Evolutionary conservation across 2,888 invertebrate genomes (phyloP), one percentile per base, ranked within the genome.

Genomic region (Volucella zonaria): DNA sequence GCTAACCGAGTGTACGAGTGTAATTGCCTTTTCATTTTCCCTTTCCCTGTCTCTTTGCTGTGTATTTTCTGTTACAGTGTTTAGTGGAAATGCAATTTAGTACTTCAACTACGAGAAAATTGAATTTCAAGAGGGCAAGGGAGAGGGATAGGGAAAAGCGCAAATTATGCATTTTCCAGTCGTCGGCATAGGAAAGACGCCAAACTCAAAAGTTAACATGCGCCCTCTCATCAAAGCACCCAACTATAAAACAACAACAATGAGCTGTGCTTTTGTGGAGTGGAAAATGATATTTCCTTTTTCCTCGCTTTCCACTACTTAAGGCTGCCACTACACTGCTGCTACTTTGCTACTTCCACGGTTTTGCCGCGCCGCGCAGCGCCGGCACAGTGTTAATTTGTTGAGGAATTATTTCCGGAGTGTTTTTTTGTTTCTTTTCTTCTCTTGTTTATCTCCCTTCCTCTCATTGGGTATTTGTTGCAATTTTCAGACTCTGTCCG

Each of bases 381-480:
- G 64, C 6, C 31, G 51, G 10, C 58, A 56, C 31, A 42, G 78
- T 75, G 80, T 68, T 75, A 74, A 75, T 80, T 80, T 74, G 80
- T 64, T 74, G 68, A 74, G 68, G 62, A 74, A 75, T 80, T 80
- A 68, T 74, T 74, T 80, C 80, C 80, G 80, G 74, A 74, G 31
- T 31, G 31, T 0, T 1, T 23, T 23, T 23, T 23, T 2, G 0
- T 2, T 23, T 23, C 18, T 23, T 23, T 2, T 23, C 3, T 23
- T 23, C 18, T 23, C 18, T 23, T 23, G 18, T 23, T 23, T 2
- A 2, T 23, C 18, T 23, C 3, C 18, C 18, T 23, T 23, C 18
- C 18, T 23, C 18, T 23, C 18, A 23, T 23, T 23, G 18, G 18
- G 18, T 18, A 23, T 23, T 23, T 23, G 18, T 23, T 23, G 18